These are phyloP conservation scores for Typhlichthys eigenmanni DNA, from an alignment of 2,797 vertebrate genomes.

Conservation along the genomic window DNA sequence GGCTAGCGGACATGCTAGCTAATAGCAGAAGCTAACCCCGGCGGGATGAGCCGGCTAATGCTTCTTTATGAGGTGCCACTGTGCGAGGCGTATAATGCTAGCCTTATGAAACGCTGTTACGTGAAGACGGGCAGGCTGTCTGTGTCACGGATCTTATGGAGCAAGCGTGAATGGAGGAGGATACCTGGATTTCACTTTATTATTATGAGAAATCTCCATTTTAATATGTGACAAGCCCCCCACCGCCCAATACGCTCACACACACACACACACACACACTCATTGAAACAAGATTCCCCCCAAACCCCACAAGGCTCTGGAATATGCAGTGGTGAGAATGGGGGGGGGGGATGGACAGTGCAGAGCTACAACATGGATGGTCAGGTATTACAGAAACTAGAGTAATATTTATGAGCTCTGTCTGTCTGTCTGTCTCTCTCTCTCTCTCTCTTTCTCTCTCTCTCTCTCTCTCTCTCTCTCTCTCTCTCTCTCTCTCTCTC, in stretches of 20 bases:
- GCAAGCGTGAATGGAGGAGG: constrained; percentile 75
- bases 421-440: too few relatives aligned
- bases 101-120: constrained; percentile 78
- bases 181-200: too few relatives aligned
- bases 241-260: constrained; percentile 74
- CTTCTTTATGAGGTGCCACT: constrained; percentile 90
- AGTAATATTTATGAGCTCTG: constrained; percentile 11
- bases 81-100: constrained; percentile 28
- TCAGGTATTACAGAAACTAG: too few relatives aligned
- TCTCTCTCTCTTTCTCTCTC: too few relatives aligned
- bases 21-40: constrained; percentile 86
- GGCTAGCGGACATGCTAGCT: constrained; percentile 77
- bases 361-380: too few relatives aligned
- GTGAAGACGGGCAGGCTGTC: constrained; percentile 83
- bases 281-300: neutral
- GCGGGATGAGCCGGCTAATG: constrained; percentile 91
- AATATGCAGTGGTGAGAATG: too few relatives aligned
- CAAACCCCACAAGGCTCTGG: too few relatives aligned
- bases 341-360: too few relatives aligned
- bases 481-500: too few relatives aligned
- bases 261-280: constrained; percentile 65
- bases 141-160: constrained; percentile 83
- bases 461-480: too few relatives aligned
- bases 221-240: constrained; percentile 78
- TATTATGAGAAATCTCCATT: constrained; percentile 80